phyloP scores from a whole-genome alignment of 2,888 invertebrate genomes.

The Ophioninae sp. region DNA sequence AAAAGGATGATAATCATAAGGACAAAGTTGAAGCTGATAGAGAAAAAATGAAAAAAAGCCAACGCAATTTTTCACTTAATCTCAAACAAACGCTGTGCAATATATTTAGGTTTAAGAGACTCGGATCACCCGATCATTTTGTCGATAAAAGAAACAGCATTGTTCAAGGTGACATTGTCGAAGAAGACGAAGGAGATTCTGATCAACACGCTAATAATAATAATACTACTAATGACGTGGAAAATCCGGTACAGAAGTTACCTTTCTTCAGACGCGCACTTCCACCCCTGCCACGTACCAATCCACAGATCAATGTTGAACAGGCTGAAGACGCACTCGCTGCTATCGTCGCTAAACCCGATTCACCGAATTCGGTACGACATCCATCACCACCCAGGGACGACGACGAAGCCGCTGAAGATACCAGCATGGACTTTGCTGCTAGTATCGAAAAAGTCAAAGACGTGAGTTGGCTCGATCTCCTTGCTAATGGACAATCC shows the following conservation, averaged over 20 bases:
- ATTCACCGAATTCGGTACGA: slow-evolving; percentile 74
- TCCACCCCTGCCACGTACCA: slow-evolving; percentile 85
- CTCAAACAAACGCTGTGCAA: slow-evolving; percentile 93
- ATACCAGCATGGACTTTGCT: slow-evolving; percentile 90
- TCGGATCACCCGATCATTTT: slow-evolving; percentile 82
- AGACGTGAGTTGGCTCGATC: slow-evolving; percentile 87
- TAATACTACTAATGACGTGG: slow-evolving; percentile 73
- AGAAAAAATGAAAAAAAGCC: slow-evolving; percentile 85
- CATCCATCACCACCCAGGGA: slow-evolving; percentile 80
- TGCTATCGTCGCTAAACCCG: slow-evolving; percentile 75
- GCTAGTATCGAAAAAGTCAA: slow-evolving; percentile 96
- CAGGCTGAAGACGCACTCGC: slow-evolving; percentile 79
- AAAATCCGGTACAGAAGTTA: slow-evolving; percentile 80
- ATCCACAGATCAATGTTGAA: slow-evolving; percentile 79
- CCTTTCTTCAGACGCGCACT: slow-evolving; percentile 86
- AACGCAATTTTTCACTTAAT: slow-evolving; percentile 86
- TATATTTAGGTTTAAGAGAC: slow-evolving; percentile 88
- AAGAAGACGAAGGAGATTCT: slow-evolving; percentile 75
- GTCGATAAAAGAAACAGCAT: slow-evolving; percentile 78
- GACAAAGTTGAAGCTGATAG: slow-evolving; percentile 79
- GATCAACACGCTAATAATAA: slow-evolving; percentile 68
- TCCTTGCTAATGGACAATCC: too few relatives aligned
- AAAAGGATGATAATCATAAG: slow-evolving; percentile 77
- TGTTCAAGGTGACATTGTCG: slow-evolving; percentile 77
- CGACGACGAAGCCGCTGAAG: slow-evolving; percentile 81